Evolutionary conservation across 1,140 invertebrate genomes (phyloP).

Genomic region (Dysdera silvatica): DNA sequence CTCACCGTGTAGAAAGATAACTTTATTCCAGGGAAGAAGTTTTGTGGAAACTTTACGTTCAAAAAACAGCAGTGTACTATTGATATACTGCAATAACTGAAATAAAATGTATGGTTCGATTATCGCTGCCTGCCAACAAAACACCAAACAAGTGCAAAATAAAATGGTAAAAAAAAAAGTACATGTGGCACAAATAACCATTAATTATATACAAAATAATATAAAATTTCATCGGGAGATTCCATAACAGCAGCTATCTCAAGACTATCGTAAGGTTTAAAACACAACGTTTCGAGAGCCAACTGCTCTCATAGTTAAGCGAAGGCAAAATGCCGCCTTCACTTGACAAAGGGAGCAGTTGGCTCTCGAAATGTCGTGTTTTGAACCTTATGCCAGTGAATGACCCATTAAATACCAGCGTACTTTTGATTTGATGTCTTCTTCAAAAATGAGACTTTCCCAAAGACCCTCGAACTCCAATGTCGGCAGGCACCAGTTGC

Average conservation of each 20-base stretch:
- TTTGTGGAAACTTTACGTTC: constrained; percentile 67
- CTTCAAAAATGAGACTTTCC: constrained; percentile 85
- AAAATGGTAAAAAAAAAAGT: not conserved
- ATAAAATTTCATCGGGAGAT: too few relatives aligned
- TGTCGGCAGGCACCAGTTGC: constrained; percentile 74
- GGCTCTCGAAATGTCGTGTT: too few relatives aligned
- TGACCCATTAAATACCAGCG: constrained; percentile 27
- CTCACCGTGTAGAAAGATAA: constrained; percentile 78
- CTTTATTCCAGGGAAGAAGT: constrained; percentile 81
- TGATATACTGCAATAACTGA: constrained; percentile 73
- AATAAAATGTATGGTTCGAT: constrained; percentile 36
- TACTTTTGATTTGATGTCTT: constrained; percentile 73
- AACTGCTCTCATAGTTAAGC: not conserved
- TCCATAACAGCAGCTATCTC: not conserved
- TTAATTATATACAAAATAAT: not conserved
- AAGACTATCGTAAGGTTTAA: not conserved
- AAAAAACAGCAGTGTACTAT: constrained; percentile 77
- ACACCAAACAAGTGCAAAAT: not conserved
- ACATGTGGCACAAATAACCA: not conserved
- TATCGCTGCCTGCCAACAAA: not conserved
- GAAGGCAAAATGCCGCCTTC: not conserved
- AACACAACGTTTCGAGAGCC: too few relatives aligned
- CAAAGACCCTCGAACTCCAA: constrained; percentile 73
- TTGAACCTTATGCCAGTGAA: too few relatives aligned
- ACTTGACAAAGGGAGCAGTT: too few relatives aligned